Evolutionary conservation across 2,797 vertebrate genomes (phyloP).

Genomic region (Falco peregrinus): DNA sequence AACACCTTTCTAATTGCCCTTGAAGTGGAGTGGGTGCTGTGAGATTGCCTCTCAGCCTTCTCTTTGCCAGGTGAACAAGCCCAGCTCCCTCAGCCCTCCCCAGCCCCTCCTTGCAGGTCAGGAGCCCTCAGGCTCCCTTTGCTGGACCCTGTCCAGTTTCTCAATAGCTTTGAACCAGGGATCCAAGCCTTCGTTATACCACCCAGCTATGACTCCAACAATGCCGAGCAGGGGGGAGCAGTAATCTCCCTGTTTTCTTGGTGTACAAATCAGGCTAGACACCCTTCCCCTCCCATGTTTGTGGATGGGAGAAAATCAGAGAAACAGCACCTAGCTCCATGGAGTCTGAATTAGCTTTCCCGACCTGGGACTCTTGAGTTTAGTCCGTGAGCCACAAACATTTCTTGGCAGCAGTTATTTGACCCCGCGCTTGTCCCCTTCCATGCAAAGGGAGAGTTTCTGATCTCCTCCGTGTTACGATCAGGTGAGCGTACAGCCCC

Average conservation of each 20-base stretch:
- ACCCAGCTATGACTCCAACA: neutral
- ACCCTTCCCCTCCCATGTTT: neutral
- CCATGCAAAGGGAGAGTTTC: neutral
- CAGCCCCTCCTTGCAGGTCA: neutral
- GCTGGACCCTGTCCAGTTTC: neutral
- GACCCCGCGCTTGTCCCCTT: neutral
- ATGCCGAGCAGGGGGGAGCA: neutral
- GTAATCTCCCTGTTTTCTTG: neutral
- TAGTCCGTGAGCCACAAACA: neutral
- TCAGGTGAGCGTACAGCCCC: neutral
- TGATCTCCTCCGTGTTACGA: fast-evolving
- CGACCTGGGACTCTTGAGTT: neutral
- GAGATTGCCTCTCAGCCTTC: neutral
- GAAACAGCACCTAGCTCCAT: neutral
- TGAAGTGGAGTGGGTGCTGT: neutral
- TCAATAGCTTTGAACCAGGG: neutral
- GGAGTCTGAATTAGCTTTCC: neutral
- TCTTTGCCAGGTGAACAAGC: neutral
- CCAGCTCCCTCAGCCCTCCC: neutral
- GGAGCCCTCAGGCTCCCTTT: neutral
- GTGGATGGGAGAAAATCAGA: neutral
- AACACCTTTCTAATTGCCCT: neutral
- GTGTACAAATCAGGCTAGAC: neutral
- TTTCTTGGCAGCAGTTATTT: neutral
- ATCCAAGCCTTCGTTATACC: neutral